Base-by-base conservation (phyloP, 2,797 vertebrate species). In the Tenualosa thibaudeaui region DNA sequence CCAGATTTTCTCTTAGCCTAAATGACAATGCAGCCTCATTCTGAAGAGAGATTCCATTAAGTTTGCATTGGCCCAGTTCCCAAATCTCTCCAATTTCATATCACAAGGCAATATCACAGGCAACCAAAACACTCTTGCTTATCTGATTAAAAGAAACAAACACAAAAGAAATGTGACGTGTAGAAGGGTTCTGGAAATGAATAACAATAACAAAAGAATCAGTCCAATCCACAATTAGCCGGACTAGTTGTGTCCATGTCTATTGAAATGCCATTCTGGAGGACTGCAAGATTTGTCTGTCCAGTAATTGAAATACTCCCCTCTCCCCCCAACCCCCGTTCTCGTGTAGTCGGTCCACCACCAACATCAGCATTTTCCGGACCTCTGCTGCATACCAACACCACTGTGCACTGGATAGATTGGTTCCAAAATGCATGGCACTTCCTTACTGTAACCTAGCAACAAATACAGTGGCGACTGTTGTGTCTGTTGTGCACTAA, bases 401-500 rank as follows among this genome's bases (percentile, higher is more conserved):
- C 75, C 83, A 60, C 83, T 85, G 81, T 84, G 85, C 68, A 87
- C 58, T 84, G 24, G 75, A 87, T 31, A 81, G 86, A 85, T 31
- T 60, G 53, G 56, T 82, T 83, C 94, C 91, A 93, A 91, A 92
- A 93, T 93, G 91, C 91, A 92, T 90, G 93, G 92, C 90, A 92
- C 92, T 94, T 95, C 92, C 92, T 91, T 90, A 91, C 86, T 24
- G 94, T 94, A 94, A 88, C 93, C 91, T 93, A 94, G 94, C 94
- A 95, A 95, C 94, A 92, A 85, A 71, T 87, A 87, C 86, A 87
- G 84, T 85, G 85, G 49, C 71, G 37, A 68, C 68, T 31, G 43
- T 75, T 83, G 78, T 78, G 71, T 4, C 46, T 49, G 46, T 49
- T 49, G 46, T 78, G 15, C 37, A 78, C 37, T 46, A 78, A 22